Evolutionary conservation across 2,888 invertebrate genomes (phyloP), one percentile per base, ranked within the genome.

Genomic region (Amphimallon solstitiale): DNA sequence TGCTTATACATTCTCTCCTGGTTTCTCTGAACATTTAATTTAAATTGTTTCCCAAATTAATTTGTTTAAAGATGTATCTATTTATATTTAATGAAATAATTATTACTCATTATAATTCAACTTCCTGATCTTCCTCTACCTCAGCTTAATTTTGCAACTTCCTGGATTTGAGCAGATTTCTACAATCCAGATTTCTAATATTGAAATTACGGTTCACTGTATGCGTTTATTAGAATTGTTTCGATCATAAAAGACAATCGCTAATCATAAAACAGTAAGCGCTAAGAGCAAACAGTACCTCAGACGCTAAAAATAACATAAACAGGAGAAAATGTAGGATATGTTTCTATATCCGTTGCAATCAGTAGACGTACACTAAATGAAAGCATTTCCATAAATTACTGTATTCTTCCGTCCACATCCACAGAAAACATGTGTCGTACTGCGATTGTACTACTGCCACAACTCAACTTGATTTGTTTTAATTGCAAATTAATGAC

Each of bases 151-250:
- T 29, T 61, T 23, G 19, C 35, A 46, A 60, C 19, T 48, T 46
- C 61, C 45, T 60, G 9, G 21, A 61, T 61, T 15, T 48, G n/a
- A 48, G 19, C 29, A 15, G 48, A 48, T 61, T 14, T 46, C 61
- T 37, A 19, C 7, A 46, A 17, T 48, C 61, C 14, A 61, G 46
- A 60, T 46, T 60, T 48, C 35, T 61, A 48, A 15, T 37, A 9
- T 35, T 21, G 21, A 35, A 61, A 21, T 23, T 15, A 40, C 38
- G 38, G 38, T 21, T 40, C 10, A 5, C 2, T 52, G 34, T 19
- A 46, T 21, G 23, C 54, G 14, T 17, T 19, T 19, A 21, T 12
- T 21, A 21, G 38, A 38, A 40, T 21, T 21, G 38, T 9, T 40
- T 37, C 54, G 21, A 54, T 37, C 37, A 38, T 37, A 21, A 19